Percentiles rank a stretch among this genome's conserved stretches.
These are phyloP conservation scores for Dinoponera quadriceps DNA, from an alignment of 1,140 invertebrate species.

Conservation along the genomic window DNA sequence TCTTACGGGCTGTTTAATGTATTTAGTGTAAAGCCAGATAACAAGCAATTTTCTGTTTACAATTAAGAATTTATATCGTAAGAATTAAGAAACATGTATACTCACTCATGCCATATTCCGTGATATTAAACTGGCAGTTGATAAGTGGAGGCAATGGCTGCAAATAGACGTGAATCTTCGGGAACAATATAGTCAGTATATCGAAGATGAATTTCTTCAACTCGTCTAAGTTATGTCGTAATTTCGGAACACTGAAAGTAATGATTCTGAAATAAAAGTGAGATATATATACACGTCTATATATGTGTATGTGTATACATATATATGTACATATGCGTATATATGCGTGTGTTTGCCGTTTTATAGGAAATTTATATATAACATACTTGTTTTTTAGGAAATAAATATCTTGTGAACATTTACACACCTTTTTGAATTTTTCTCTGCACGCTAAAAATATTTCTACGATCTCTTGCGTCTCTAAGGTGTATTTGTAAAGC, in stretches of 20 bases:
- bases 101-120: slow-evolving; percentile 88
- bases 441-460: not conserved
- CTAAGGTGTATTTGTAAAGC: not conserved
- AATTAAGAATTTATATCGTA: slow-evolving; percentile 3
- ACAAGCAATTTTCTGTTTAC: not conserved
- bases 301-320: no score
- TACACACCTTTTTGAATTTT: not conserved
- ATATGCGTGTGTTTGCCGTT: no score
- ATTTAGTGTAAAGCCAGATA: not conserved
- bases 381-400: not conserved
- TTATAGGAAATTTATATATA: no score
- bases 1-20: not conserved
- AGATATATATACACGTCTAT: slow-evolving; percentile 19
- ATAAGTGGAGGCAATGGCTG: slow-evolving; percentile 87
- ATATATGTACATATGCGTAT: no score
- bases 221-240: slow-evolving; percentile 86
- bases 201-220: slow-evolving; percentile 87
- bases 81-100: not conserved
- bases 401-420: not conserved
- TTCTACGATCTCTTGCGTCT: not conserved
- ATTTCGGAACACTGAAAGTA: slow-evolving; percentile 85
- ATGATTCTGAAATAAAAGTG: slow-evolving; percentile 85
- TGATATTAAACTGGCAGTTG: slow-evolving; percentile 89
- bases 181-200: slow-evolving; percentile 85
- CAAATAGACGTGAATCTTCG: slow-evolving; percentile 85